These are phyloP conservation scores for Brevimyrus niger DNA, from an alignment of 2,113 vertebrate genomes.

Conservation along the genomic window DNA sequence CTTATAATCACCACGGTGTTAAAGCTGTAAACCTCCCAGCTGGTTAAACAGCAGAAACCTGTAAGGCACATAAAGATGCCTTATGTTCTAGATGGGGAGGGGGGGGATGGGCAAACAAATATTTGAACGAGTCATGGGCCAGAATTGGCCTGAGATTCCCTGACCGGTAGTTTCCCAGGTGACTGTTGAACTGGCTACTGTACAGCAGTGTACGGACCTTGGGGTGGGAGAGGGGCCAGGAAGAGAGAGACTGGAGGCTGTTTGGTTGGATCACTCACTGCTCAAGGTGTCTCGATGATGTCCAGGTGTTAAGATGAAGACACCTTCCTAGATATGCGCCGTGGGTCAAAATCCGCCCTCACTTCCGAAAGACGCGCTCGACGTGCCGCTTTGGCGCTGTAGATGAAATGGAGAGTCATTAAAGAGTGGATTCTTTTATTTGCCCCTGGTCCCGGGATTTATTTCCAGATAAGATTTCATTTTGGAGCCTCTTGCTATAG, in stretches of 20 bases:
- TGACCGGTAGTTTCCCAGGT: neutral
- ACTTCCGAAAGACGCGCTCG: neutral
- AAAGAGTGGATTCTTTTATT: neutral
- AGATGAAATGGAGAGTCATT: slow-evolving; percentile 1
- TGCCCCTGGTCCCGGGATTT: neutral
- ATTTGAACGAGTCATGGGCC: neutral
- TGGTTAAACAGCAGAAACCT: neutral
- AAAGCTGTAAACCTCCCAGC: neutral
- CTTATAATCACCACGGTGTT: neutral
- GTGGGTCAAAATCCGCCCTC: neutral
- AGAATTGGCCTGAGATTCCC: neutral
- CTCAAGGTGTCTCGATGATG: neutral
- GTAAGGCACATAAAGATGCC: neutral
- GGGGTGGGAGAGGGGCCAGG: neutral
- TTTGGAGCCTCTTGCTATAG: neutral
- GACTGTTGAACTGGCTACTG: neutral
- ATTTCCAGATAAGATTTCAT: neutral
- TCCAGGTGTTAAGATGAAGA: neutral
- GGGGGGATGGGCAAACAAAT: neutral
- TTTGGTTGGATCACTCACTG: neutral
- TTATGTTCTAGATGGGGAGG: no score
- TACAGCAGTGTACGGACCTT: neutral
- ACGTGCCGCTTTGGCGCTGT: neutral
- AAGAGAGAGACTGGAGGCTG: neutral
- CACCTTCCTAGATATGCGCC: neutral